phyloP scores from a whole-genome alignment of 2,797 vertebrate genomes.

The Aldrovandia affinis region DNA sequence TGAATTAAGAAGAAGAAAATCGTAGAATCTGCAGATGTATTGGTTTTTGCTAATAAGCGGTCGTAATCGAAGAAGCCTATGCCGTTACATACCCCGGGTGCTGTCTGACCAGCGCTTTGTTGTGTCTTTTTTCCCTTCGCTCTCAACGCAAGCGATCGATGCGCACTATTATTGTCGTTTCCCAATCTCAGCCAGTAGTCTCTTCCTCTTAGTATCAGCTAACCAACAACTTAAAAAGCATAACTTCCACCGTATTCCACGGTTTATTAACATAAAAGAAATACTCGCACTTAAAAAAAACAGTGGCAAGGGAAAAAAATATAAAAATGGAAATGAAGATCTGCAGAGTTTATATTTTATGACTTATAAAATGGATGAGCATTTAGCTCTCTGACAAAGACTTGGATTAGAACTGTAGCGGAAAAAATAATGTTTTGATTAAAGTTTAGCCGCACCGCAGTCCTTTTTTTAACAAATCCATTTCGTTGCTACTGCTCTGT shows the following conservation, averaged over 20 bases:
- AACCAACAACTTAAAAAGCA: conserved; percentile 71
- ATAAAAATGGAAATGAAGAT: background rate
- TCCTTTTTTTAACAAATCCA: background rate
- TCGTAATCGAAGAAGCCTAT: background rate
- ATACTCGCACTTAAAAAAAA: background rate
- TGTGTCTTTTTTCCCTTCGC: background rate
- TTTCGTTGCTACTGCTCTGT: background rate
- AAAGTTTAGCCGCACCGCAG: background rate
- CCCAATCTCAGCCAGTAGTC: conserved; percentile 86
- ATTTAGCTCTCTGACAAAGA: background rate
- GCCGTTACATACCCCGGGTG: conserved; percentile 60
- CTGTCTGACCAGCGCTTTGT: conserved; percentile 72
- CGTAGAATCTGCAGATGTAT: background rate
- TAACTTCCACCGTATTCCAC: conserved; percentile 73
- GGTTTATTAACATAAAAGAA: conserved; percentile 36
- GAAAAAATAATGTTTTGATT: conserved; percentile 58
- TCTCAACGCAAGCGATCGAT: conserved; percentile 88
- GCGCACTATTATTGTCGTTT: conserved; percentile 84
- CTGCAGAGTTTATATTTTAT: background rate
- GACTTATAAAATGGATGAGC: background rate
- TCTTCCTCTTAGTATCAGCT: conserved; percentile 81
- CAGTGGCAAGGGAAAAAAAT: background rate
- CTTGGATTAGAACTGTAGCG: conserved; percentile 59
- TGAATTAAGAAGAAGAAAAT: background rate
- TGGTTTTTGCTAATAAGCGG: background rate